phyloP scores from a whole-genome alignment of 2,797 vertebrate species.

The Chaunax sp. region DNA sequence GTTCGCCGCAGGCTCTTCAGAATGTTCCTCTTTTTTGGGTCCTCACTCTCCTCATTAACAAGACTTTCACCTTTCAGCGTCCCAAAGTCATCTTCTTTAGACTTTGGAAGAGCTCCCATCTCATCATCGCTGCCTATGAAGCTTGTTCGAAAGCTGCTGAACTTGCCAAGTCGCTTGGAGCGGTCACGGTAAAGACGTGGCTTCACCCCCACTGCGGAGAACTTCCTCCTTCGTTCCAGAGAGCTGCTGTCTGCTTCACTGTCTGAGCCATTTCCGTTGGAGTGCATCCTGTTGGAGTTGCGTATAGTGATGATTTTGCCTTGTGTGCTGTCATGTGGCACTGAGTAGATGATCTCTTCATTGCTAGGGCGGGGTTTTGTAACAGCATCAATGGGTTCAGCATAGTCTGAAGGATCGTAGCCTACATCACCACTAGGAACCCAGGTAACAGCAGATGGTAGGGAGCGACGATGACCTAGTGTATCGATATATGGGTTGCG shows the following conservation, averaged over 20 bases:
- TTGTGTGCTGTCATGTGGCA: constrained; percentile 98
- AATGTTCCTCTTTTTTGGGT: constrained; percentile 95
- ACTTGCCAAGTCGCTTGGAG: constrained; percentile 91
- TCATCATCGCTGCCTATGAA: constrained; percentile 96
- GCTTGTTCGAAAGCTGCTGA: constrained; percentile 93
- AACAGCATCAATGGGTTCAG: constrained; percentile 95
- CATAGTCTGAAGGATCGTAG: constrained; percentile 96
- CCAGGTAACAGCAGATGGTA: constrained; percentile 91
- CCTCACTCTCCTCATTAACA: constrained; percentile 89
- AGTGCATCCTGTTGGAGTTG: constrained; percentile 94
- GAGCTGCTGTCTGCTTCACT: constrained; percentile 97
- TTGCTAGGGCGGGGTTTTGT: constrained; percentile 92
- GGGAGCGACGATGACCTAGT: constrained; percentile 89
- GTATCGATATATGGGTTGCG: constrained; percentile 89
- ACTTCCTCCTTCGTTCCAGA: constrained; percentile 91
- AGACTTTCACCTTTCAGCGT: constrained; percentile 90
- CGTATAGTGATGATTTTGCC: constrained; percentile 98
- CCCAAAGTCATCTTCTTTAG: constrained; percentile 91
- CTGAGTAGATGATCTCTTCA: constrained; percentile 97
- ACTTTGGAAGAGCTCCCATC: constrained; percentile 88
- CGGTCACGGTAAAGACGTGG: constrained; percentile 92
- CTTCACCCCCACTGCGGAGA: constrained; percentile 88
- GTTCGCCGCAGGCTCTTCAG: constrained; percentile 93
- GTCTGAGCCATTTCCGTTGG: constrained; percentile 96
- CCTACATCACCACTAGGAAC: constrained; percentile 87